Conservation (phyloP, 2,113 vertebrate species). For the Copsychus sechellarum region DNA sequence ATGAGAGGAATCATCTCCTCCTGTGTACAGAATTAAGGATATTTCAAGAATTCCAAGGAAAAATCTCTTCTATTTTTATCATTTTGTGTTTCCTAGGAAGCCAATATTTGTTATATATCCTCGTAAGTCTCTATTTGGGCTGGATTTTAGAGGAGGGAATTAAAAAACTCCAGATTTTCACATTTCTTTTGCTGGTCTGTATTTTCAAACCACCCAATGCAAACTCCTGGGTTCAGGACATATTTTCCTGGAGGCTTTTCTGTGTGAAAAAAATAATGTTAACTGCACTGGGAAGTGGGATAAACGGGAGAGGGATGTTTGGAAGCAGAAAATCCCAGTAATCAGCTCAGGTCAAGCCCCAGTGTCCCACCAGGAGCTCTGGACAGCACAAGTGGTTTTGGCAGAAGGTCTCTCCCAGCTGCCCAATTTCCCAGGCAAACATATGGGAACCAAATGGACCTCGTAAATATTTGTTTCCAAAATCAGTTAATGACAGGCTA, state of each 20-base stretch:
- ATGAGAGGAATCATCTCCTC: neutral
- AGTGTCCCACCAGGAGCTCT: neutral
- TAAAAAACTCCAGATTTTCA: neutral
- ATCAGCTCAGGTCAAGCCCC: neutral
- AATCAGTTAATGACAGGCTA: neutral
- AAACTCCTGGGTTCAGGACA: neutral
- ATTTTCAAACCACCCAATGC: accelerated
- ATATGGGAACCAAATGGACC: neutral
- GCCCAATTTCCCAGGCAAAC: neutral
- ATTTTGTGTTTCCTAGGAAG: neutral
- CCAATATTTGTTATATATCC: accelerated
- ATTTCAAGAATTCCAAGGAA: neutral
- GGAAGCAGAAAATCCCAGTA: neutral
- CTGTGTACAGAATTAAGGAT: accelerated
- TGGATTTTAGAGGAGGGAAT: neutral
- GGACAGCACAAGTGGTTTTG: neutral
- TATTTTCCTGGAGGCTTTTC: neutral
- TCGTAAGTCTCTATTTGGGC: accelerated
- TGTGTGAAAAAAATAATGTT: neutral
- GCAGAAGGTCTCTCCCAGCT: neutral
- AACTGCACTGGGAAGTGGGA: neutral
- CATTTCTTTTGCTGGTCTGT: neutral
- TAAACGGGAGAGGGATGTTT: neutral
- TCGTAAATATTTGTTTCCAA: neutral
- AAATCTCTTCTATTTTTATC: neutral